A percentile compares a stretch with the other conserved stretches of the same genome.
Conservation (phyloP, 2,113 vertebrate genomes). For the Syngnathus scovelli region DNA sequence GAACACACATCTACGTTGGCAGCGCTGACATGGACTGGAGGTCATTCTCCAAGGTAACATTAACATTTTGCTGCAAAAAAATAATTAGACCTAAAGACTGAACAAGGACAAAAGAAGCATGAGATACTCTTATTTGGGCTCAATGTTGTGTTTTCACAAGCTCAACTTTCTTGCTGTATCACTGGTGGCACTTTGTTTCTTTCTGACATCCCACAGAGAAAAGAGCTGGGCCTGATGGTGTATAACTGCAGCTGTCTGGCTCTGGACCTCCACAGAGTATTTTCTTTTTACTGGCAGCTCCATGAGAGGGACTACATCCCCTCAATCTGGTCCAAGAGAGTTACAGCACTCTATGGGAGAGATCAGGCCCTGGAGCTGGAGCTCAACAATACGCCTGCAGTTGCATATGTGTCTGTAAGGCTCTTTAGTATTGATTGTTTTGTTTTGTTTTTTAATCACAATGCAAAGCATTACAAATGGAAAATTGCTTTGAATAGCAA, state of each 20-base stretch:
- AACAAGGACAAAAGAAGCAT: not conserved
- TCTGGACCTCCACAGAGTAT: constrained; percentile 88
- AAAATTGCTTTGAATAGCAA: not conserved
- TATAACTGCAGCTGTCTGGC: constrained; percentile 95
- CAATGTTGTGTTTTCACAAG: not conserved
- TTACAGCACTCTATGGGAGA: constrained; percentile 82
- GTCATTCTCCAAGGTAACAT: constrained; percentile 80
- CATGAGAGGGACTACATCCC: constrained; percentile 71
- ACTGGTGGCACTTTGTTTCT: constrained; percentile 9
- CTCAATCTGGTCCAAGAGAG: constrained; percentile 85
- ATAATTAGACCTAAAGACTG: not conserved
- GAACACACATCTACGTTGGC: constrained; percentile 85
- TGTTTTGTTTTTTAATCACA: not conserved
- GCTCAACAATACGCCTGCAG: constrained; percentile 76
- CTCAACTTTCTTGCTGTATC: constrained; percentile 35
- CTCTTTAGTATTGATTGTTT: constrained; percentile 10
- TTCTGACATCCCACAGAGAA: constrained; percentile 74
- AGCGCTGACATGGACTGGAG: constrained; percentile 86
- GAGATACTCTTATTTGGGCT: not conserved
- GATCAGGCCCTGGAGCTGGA: constrained; percentile 75
- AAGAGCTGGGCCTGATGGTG: constrained; percentile 86
- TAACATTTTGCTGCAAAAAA: not conserved
- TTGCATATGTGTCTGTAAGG: constrained; percentile 88
- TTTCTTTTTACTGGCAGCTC: constrained; percentile 80
- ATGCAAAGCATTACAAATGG: not conserved